Evolutionary conservation across 2,113 vertebrate genomes (phyloP), one percentile per base, ranked within the genome.

Genomic region (Menura novaehollandiae): DNA sequence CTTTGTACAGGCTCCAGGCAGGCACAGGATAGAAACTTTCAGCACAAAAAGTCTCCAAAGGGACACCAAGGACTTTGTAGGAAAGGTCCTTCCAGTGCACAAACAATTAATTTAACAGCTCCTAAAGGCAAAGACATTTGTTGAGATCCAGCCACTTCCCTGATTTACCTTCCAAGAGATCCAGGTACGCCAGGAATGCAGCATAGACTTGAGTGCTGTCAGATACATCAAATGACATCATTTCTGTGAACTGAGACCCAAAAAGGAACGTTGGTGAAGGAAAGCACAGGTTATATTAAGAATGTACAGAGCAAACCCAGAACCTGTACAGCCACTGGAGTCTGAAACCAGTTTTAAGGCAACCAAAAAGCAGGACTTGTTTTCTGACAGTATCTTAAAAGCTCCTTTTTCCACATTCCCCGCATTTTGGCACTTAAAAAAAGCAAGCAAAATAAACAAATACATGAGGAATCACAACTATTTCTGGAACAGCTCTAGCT

Each of bases 181-280:
- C 99, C 98, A 99, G 98, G 97, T 98, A 99, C 14, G 99, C 99
- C 69, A 99, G 96, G 95, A 99, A 99, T 0, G 99, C 99, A 64
- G 98, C 97, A 26, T 99, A 99, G 10, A 99, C 94, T 80, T 99
- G 98, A 59, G 97, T 93, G 30, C 97, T 97, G 93, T 99, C 99
- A 44, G 91, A 98, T 6, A 98, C 93, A 62, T 98, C 98, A 49
- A 99, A 98, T 27, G 96, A 97, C 98, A 99, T 98, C 98, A 99
- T 98, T 71, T 98, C 98, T 78, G 97, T 98, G 86, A 99, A 99
- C 99, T 99, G 93, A 96, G 97, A 98, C 41, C 66, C 41, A 96
- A 91, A 88, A 78, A 82, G 67, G 41, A 94, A 76, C 1, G 2
- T 39, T n/a, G 44, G 91, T 91, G 43, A 75, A 87, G 60, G 68